Conservation (phyloP, 2,888 invertebrate species). For the Leptothorax acervorum region DNA sequence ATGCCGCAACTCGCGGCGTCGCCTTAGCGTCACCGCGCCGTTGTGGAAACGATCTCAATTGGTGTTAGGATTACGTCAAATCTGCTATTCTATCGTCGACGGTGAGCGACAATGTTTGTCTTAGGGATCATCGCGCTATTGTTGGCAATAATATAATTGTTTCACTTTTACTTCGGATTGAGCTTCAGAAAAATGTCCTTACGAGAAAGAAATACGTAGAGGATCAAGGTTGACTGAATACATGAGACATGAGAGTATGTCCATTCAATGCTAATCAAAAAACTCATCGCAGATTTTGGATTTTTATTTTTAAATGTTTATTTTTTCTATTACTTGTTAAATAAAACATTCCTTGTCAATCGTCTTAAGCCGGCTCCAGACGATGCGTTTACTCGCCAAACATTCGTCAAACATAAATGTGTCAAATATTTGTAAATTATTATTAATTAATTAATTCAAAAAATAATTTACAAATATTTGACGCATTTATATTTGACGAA, state of each 20-base stretch:
- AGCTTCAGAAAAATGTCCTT: background rate
- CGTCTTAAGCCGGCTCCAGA: background rate
- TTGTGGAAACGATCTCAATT: constrained; percentile 54
- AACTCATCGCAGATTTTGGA: background rate
- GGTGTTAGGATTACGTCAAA: constrained; percentile 11
- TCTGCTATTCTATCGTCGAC: background rate
- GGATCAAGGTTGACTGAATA: background rate
- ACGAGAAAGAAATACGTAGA: background rate
- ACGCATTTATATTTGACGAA: too few species aligned
- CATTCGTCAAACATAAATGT: too few species aligned
- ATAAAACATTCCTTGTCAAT: background rate
- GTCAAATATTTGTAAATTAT: too few species aligned
- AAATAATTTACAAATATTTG: too few species aligned
- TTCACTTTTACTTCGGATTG: background rate
- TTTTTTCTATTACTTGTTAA: background rate
- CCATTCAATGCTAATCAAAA: background rate
- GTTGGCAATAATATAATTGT: background rate
- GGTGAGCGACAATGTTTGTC: background rate
- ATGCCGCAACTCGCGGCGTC: constrained; percentile 32
- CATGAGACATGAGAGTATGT: background rate
- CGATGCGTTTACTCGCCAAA: too few species aligned
- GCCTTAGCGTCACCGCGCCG: constrained; percentile 16
- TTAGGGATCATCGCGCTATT: background rate
- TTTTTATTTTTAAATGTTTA: background rate
- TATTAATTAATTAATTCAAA: too few species aligned